phyloP scores from a whole-genome alignment of 2,113 vertebrate genomes.

The Colistium nudipinnis region DNA sequence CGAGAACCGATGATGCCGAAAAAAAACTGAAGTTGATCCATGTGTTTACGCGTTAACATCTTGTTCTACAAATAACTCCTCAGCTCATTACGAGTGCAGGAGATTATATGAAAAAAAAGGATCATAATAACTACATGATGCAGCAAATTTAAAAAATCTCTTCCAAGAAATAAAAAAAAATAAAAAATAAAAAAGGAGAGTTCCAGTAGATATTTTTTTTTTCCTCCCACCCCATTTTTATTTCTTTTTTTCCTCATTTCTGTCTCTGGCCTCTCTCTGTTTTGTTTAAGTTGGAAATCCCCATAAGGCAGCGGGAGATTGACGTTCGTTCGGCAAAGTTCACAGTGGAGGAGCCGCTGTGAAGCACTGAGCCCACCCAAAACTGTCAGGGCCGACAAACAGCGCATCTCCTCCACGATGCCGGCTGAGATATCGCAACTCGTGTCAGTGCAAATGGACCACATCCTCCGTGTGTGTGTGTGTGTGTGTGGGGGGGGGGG shows the following conservation, averaged over 20 bases:
- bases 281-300: constrained; percentile 71
- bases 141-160: background rate
- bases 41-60: constrained; percentile 61
- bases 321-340: constrained; percentile 76
- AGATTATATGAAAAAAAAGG: constrained; percentile 17
- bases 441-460: constrained; percentile 75
- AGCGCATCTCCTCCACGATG: constrained; percentile 65
- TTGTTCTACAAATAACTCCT: constrained; percentile 60
- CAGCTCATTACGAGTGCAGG: constrained; percentile 27
- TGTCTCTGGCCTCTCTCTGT: constrained; percentile 44
- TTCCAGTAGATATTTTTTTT: background rate
- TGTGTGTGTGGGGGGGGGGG: constrained; percentile 55
- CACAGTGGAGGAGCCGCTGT: constrained; percentile 68
- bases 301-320: constrained; percentile 66
- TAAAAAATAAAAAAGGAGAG: constrained; percentile 3
- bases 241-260: constrained; percentile 21
- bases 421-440: constrained; percentile 68
- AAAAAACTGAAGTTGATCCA: constrained; percentile 65
- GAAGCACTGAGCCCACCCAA: constrained; percentile 72
- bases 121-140: constrained; percentile 3
- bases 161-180: background rate
- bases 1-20: constrained; percentile 66
- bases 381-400: constrained; percentile 79
- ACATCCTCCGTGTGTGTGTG: constrained; percentile 68
- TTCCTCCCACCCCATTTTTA: background rate